phyloP scores from a whole-genome alignment of 2,888 invertebrate species.

The Epinotia bilunana region DNA sequence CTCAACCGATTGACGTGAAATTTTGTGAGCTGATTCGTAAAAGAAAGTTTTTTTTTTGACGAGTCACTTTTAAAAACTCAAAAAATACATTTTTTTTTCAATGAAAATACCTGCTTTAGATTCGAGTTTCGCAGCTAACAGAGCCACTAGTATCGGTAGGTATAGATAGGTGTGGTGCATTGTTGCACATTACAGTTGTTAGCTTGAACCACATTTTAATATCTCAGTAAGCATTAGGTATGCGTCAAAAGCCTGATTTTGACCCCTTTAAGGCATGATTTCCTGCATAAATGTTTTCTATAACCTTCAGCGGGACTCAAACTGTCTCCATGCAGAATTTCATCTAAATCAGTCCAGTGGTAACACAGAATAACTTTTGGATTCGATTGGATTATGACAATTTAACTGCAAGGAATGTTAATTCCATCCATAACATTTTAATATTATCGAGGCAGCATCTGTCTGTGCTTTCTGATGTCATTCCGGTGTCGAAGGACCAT shows the following conservation, averaged over 20 bases:
- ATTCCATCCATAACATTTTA: conserved; percentile 19
- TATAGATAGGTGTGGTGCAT: no score
- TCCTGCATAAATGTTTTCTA: neutral
- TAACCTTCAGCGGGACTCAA: neutral
- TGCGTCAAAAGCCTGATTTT: neutral
- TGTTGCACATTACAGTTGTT: no score
- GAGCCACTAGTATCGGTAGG: no score
- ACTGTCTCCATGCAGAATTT: neutral
- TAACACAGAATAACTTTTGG: neutral
- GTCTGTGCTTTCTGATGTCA: conserved; percentile 39
- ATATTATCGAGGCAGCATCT: conserved; percentile 19
- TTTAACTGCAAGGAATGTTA: conserved; percentile 29
- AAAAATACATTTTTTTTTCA: no score
- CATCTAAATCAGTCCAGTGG: neutral
- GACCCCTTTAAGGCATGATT: neutral
- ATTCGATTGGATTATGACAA: neutral
- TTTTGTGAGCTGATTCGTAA: no score
- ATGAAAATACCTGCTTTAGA: no score
- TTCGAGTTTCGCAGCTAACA: no score
- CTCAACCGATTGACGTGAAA: no score
- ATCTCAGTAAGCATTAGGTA: no score
- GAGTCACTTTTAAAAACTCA: no score
- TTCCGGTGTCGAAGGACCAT: conserved; percentile 15
- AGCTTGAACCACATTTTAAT: no score
- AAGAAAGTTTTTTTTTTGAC: no score